A percentile compares a stretch with the other conserved stretches of the same genome.
Evolutionary conservation across 2,888 invertebrate genomes (phyloP).

Genomic region (Clanis bilineata): DNA sequence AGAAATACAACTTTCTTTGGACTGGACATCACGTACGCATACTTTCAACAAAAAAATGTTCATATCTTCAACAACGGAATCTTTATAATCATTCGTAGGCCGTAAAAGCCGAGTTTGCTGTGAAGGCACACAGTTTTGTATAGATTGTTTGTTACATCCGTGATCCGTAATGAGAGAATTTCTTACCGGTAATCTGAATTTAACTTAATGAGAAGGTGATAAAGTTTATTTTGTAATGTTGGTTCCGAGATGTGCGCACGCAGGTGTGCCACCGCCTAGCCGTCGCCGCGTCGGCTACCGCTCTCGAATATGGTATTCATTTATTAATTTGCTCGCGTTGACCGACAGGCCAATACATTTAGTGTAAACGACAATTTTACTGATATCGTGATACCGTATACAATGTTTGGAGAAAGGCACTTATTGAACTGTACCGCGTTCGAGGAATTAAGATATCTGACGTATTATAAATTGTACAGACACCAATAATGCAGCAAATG

Average conservation of each 20-base stretch:
- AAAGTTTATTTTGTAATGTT: constrained; percentile 39
- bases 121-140: constrained; percentile 75
- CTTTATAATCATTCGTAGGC: constrained; percentile 57
- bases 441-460: constrained; percentile 20
- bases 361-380: constrained; percentile 30
- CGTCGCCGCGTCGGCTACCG: constrained; percentile 73
- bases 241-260: constrained; percentile 63
- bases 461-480: not conserved
- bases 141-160: constrained; percentile 79
- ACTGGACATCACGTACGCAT: constrained; percentile 15
- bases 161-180: constrained; percentile 77
- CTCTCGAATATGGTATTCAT: constrained; percentile 77
- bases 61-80: constrained; percentile 59
- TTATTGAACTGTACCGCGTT: not conserved
- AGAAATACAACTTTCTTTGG: constrained; percentile 13
- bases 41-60: constrained; percentile 52
- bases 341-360: constrained; percentile 59
- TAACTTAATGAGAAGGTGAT: not conserved
- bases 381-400: constrained; percentile 19
- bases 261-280: constrained; percentile 79
- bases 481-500: not conserved
- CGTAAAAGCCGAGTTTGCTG: constrained; percentile 72
- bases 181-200: constrained; percentile 23
- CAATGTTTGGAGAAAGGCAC: constrained; percentile 25
- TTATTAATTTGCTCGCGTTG: constrained; percentile 78